Base-by-base conservation (phyloP, 2,113 vertebrate genomes). In the Ivindomyrus marchei region DNA sequence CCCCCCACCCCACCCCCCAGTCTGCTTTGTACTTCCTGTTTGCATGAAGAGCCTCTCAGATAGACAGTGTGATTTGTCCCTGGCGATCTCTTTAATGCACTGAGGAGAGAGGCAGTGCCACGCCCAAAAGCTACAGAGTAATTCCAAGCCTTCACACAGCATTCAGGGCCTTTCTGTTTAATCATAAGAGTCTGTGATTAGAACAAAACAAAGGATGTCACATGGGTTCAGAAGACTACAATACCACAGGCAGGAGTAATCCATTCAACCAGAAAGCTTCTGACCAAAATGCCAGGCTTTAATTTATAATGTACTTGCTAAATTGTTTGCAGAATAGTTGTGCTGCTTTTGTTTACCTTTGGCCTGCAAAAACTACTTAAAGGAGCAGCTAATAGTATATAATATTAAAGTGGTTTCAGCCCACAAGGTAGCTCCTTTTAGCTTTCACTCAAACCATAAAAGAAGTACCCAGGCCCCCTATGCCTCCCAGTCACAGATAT, bases 21-120 rank as follows among this genome's bases (percentile, higher is more conserved):
- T 90, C 91, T 88, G 90, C 87, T 93, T 88, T 87, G 85, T 83
- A 92, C 91, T 95, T 96, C 94, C 96, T 96, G 96, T 95, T 94
- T 94, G 93, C 88, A 88, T 21, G 87, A 21, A 89, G 80, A 92
- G 90, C 58, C 86, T 90, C 89, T 92, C 21, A 39, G 89, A 92
- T 89, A 83, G 89, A 83, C n/a, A 88, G 90, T 90, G 87, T 90
- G 85, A 92, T 93, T 92, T 90, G 92, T 85, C 58, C 74, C 50
- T 36, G 70, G 80, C 70, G 85, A 86, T 46, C 39, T 13, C 83
- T 39, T 87, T 31, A 90, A n/a, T 4, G 89, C 39, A 39, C 85
- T 58, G 19, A 92, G 89, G 91, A 90, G 80, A 11, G 2, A 92
- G 91, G 91, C 93, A 94, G 93, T 94, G 42, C 88, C 66, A 77